phyloP scores from a whole-genome alignment of 2,113 vertebrate species.

The Nyctereutes procyonoides region DNA sequence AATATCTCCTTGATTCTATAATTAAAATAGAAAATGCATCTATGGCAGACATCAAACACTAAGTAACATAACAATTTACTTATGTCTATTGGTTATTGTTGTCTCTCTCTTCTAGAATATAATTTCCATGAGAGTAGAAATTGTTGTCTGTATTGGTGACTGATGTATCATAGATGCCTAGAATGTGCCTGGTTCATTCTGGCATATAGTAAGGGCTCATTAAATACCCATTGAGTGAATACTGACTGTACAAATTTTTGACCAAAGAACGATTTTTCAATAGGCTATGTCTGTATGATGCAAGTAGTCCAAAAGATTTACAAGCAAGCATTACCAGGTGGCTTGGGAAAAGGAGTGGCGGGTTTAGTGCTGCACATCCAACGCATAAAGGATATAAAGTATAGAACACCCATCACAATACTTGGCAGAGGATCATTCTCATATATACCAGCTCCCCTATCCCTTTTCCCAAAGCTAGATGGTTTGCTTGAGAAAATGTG shows the following conservation, averaged over 20 bases:
- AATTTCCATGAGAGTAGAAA: not conserved
- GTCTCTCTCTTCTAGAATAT: not conserved
- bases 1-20: not conserved
- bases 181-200: not conserved
- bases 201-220: not conserved
- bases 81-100: not conserved
- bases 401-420: not conserved
- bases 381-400: not conserved
- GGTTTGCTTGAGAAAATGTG: not conserved
- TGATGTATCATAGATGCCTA: too few species aligned
- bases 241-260: not conserved
- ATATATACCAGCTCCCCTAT: not conserved
- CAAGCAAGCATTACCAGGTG: not conserved
- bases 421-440: not conserved
- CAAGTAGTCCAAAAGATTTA: not conserved
- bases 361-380: not conserved
- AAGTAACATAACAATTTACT: not conserved
- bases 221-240: not conserved
- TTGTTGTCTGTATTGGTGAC: not conserved
- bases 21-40: not conserved
- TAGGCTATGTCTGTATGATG: not conserved
- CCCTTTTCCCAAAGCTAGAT: not conserved
- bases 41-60: not conserved
- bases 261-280: not conserved
- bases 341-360: not conserved